phyloP scores from a whole-genome alignment of 2,888 invertebrate species.

The Hedya salicella region DNA sequence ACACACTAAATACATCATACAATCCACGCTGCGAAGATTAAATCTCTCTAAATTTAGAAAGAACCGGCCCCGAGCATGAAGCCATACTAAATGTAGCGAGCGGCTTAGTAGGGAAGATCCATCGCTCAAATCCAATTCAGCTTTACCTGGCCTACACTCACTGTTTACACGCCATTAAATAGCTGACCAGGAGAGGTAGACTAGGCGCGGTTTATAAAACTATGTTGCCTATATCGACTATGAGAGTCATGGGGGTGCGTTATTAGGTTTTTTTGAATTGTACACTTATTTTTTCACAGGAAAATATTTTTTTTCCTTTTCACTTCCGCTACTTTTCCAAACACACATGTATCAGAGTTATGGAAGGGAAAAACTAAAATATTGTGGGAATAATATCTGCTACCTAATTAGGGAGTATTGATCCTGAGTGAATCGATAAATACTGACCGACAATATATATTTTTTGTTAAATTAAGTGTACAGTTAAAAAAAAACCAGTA shows the following conservation, averaged over 20 bases:
- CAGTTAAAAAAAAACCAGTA: too few relatives aligned
- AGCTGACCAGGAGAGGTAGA: slow-evolving; percentile 4
- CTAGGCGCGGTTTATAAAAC: slow-evolving; percentile 1
- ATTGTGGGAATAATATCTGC: too few relatives aligned
- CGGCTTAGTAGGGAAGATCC: slow-evolving; percentile 35
- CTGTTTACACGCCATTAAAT: not conserved
- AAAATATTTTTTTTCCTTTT: too few relatives aligned
- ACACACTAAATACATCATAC: slow-evolving; percentile 53
- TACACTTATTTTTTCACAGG: too few relatives aligned
- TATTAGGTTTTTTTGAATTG: not conserved
- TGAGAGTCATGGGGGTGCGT: not conserved
- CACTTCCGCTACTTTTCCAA: too few relatives aligned
- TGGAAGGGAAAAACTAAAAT: too few relatives aligned
- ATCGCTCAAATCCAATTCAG: slow-evolving; percentile 43
- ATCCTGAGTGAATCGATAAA: too few relatives aligned
- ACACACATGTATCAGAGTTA: too few relatives aligned
- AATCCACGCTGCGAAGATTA: slow-evolving; percentile 39
- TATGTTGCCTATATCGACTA: not conserved
- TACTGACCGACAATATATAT: too few relatives aligned
- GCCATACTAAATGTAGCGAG: slow-evolving; percentile 63
- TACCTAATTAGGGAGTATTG: too few relatives aligned
- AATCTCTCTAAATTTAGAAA: slow-evolving; percentile 48
- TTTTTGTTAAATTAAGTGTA: too few relatives aligned
- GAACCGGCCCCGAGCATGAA: slow-evolving; percentile 65
- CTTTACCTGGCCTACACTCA: slow-evolving; percentile 27